A percentile compares a stretch with the other conserved stretches of the same genome.
phyloP scores from a whole-genome alignment of 2,797 vertebrate genomes.

The Sebastes vulpes region DNA sequence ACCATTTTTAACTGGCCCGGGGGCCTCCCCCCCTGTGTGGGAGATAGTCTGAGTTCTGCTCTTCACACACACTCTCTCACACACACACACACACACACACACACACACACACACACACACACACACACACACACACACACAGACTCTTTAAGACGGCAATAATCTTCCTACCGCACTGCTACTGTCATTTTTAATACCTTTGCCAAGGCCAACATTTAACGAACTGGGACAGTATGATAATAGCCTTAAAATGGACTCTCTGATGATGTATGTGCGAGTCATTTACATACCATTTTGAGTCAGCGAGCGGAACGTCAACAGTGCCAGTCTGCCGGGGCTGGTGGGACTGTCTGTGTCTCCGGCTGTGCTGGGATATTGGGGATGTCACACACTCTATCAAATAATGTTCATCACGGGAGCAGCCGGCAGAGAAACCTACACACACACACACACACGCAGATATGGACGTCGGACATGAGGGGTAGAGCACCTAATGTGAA shows the following conservation, averaged over 20 bases:
- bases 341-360: conserved; percentile 61
- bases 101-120: conserved; percentile 23
- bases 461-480: conserved; percentile 44
- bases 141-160: conserved; percentile 62
- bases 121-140: conserved; percentile 46
- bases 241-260: conserved; percentile 58
- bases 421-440: conserved; percentile 33
- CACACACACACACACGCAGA: conserved; percentile 12
- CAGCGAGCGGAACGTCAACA: conserved; percentile 67
- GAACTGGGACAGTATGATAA: conserved; percentile 70
- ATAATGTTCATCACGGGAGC: conserved; percentile 71
- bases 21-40: conserved; percentile 86
- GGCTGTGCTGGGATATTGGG: conserved; percentile 55
- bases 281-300: conserved; percentile 66
- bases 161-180: conserved; percentile 70
- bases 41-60: conserved; percentile 82
- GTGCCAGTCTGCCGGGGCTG: conserved; percentile 44
- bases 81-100: conserved; percentile 43
- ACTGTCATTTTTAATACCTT: conserved; percentile 77
- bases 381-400: conserved; percentile 76
- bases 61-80: conserved; percentile 46
- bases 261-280: conserved; percentile 58
- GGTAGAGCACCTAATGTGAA: conserved; percentile 79
- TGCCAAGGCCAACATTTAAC: conserved; percentile 61
- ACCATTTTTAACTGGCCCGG: conserved; percentile 90